Conservation (phyloP, 2,797 vertebrate genomes). For the Tauraco hartlaubi region DNA sequence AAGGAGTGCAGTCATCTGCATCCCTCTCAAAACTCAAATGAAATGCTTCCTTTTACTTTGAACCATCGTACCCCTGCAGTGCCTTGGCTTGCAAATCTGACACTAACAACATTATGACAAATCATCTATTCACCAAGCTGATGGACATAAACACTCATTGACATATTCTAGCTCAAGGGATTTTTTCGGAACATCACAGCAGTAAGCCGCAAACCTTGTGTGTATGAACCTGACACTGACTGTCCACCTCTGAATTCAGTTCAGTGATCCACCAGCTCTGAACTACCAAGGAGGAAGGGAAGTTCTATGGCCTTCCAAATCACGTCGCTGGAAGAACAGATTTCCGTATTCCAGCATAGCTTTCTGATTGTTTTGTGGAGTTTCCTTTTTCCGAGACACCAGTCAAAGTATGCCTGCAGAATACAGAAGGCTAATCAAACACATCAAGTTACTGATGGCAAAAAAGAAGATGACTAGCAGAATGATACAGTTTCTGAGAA, state of each 20-base stretch:
- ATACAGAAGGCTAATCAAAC: background rate
- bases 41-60: accelerated
- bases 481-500: background rate
- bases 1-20: background rate
- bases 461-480: background rate
- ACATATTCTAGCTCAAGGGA: background rate
- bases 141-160: background rate
- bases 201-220: background rate
- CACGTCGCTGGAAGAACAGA: background rate
- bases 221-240: background rate
- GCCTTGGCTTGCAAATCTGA: background rate
- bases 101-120: background rate
- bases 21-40: accelerated
- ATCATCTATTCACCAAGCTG: background rate
- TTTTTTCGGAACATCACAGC: background rate
- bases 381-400: background rate
- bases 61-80: background rate
- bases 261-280: background rate
- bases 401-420: background rate
- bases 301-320: background rate
- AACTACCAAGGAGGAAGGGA: background rate
- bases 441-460: background rate
- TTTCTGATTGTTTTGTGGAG: background rate
- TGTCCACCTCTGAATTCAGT: background rate
- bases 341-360: background rate